A percentile compares a stretch with the other conserved stretches of the same genome.
Evolutionary conservation across 1,140 invertebrate genomes (phyloP).

Genomic region (Cydia pomonella): DNA sequence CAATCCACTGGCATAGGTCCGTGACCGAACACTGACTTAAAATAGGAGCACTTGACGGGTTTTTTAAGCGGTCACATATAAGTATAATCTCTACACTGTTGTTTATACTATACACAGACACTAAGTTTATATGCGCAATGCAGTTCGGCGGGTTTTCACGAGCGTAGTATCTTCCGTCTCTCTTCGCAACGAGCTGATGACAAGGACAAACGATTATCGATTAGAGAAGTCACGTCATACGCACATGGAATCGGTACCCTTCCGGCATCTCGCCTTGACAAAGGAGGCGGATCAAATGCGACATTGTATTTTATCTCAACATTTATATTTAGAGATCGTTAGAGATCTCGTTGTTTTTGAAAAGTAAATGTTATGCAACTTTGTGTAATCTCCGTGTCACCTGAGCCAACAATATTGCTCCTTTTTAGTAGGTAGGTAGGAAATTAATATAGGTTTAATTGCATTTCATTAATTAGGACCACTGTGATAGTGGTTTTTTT

Average conservation of each 20-base stretch:
- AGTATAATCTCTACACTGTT: not conserved
- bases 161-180: conserved; percentile 8
- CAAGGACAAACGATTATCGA: conserved; percentile 23
- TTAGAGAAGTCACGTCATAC: not conserved
- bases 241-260: not conserved
- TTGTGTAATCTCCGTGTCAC: too few relatives aligned
- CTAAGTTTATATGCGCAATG: conserved; percentile 5
- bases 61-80: conserved; percentile 11
- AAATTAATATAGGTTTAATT: too few relatives aligned
- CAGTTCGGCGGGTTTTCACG: not conserved
- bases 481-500: too few relatives aligned
- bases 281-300: not conserved
- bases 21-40: conserved; percentile 25
- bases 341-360: not conserved
- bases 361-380: not conserved
- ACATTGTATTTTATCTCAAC: not conserved
- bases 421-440: too few relatives aligned
- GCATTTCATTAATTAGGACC: too few relatives aligned
- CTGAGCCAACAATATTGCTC: too few relatives aligned
- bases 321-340: not conserved
- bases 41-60: conserved; percentile 1
- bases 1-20: conserved; percentile 44
- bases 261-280: not conserved
- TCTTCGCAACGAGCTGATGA: not conserved
- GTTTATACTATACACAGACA: conserved; percentile 3